Evolutionary conservation across 37 sponge, comb jelly and placozoan species (phyloP).

Genomic region (Geodia barretti): DNA sequence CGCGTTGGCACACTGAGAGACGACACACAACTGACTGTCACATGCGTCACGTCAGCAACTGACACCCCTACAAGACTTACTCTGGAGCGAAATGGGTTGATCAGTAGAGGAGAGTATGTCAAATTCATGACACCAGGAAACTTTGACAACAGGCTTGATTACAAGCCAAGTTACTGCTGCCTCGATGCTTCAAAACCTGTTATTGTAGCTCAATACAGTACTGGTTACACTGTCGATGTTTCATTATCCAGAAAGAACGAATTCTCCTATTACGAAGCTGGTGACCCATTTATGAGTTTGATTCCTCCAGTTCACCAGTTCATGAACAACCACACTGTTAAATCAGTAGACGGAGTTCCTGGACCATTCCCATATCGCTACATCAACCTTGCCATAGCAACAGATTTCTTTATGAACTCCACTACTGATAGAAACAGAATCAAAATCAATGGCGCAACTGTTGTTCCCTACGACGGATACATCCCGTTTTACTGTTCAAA

Average conservation of each 20-base stretch:
- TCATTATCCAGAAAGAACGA: neutral
- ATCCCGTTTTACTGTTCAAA: constrained; percentile 14
- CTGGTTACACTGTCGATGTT: constrained; percentile 47
- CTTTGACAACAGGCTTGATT: neutral
- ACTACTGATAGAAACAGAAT: neutral
- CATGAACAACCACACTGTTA: constrained; percentile 22
- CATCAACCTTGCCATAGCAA: constrained; percentile 7
- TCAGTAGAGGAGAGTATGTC: neutral
- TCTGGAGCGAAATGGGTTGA: neutral
- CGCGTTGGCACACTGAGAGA: constrained; percentile 28
- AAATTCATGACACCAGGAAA: neutral
- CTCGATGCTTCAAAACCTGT: constrained; percentile 46
- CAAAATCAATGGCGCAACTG: constrained; percentile 3
- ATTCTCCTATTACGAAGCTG: neutral
- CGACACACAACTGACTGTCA: constrained; percentile 30
- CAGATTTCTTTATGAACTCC: constrained; percentile 19
- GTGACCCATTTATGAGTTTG: constrained; percentile 48
- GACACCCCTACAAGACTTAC: neutral
- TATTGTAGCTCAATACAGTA: constrained; percentile 35
- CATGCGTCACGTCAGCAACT: constrained; percentile 9
- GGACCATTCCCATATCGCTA: neutral
- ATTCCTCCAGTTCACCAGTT: constrained; percentile 58
- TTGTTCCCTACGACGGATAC: neutral
- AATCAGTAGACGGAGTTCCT: neutral
- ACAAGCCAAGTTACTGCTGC: constrained; percentile 33